Evolutionary conservation across 2,113 vertebrate species (phyloP), one percentile per base, ranked within the genome.

Genomic region (Neomonachus schauinslandi): DNA sequence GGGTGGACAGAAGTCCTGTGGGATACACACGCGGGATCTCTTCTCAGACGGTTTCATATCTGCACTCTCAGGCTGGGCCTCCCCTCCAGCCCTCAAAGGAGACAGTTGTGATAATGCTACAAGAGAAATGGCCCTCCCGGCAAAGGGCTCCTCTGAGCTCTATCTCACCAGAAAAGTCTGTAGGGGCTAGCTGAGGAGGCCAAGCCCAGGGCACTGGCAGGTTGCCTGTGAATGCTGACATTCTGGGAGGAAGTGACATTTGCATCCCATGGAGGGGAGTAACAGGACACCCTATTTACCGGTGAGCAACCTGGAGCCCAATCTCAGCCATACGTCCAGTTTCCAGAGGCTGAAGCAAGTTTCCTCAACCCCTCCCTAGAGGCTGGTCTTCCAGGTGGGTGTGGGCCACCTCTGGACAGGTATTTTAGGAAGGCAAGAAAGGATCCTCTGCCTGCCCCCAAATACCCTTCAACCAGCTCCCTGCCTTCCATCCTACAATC

Each of bases 21-120:
- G 42, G 46, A 5, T 26, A 46, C 9, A 3, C 22, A 9, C 0
- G 1, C 0, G 1, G 28, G 3, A 31, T 72, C 36, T 55, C 18
- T 14, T 59, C 24, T 10, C 61, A 16, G 39, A 4, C 18, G 28
- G 39, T 65, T 84, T 89, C 39, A 0, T 26, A 22, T 16, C 22
- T 33, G 26, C 1, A 18, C 26, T 21, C 28, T 22, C 0, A 0
- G 67, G 69, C 53, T 10, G 28, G 77, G 67, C 36, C 26, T 33
- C 36, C 53, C 55, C 33, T 67, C 31, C 7, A 61, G n/a, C 12
- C 28, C 59, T 46, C 24, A 10, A 16, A 28, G 65, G 74, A 49
- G 36, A 46, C 39, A 33, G 19, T 11, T 31, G 55, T 1, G 36
- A 77, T 42, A 57, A 90, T 2, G 39, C n/a, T 15, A 11, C 1